A percentile compares a stretch with the other conserved stretches of the same genome.
phyloP scores from a whole-genome alignment of 2,888 invertebrate species.

The Caenorhabditis sp. region DNA sequence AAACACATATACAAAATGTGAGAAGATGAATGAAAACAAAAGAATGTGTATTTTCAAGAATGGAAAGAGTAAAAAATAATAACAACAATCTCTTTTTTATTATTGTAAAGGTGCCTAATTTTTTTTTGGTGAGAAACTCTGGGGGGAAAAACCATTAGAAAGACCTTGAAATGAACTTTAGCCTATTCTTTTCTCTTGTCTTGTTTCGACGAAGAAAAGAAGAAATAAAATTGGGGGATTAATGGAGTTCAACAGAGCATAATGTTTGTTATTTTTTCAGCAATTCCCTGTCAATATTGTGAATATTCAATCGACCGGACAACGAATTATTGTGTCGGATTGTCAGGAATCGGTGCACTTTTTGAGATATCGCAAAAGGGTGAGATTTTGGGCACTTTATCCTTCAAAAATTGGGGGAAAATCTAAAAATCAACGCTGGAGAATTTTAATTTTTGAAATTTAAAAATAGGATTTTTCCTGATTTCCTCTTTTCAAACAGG shows the following conservation, averaged over 20 bases:
- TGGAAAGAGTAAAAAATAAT: not conserved
- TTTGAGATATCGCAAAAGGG: slow-evolving; percentile 79
- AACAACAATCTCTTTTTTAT: not conserved
- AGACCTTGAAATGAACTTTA: not conserved
- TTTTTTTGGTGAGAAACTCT: not conserved
- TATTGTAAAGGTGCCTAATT: not conserved
- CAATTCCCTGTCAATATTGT: slow-evolving; percentile 94
- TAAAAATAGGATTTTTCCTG: too few relatives aligned
- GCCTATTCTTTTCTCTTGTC: too few relatives aligned
- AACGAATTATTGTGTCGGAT: slow-evolving; percentile 91
- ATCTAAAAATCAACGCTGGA: too few relatives aligned
- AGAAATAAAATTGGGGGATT: not conserved
- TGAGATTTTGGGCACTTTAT: slow-evolving; percentile 35
- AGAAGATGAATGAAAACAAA: not conserved
- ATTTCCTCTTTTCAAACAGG: too few relatives aligned
- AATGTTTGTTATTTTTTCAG: slow-evolving; percentile 73
- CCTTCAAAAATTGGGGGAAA: too few relatives aligned
- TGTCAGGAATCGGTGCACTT: slow-evolving; percentile 96
- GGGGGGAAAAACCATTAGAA: too few relatives aligned
- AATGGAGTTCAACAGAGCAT: not conserved
- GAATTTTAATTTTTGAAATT: too few relatives aligned
- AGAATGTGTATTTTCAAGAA: not conserved
- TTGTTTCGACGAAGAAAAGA: not conserved
- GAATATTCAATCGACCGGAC: slow-evolving; percentile 90
- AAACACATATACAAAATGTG: too few relatives aligned